Evolutionary conservation across 2,113 vertebrate genomes (phyloP).

Genomic region (Glaucidium brasilianum): DNA sequence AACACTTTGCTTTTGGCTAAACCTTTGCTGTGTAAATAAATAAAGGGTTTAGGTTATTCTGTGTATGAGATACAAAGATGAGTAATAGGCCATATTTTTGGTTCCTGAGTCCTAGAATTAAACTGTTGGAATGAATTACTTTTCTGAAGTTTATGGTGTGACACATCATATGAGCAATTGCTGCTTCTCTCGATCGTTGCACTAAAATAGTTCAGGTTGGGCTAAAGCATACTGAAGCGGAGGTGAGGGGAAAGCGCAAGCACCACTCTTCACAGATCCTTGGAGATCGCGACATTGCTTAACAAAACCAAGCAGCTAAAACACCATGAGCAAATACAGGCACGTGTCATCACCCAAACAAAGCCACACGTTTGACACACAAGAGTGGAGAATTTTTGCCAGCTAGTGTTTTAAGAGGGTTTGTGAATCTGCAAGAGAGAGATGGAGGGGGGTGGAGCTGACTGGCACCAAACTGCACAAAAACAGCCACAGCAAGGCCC

Average conservation of each 20-base stretch:
- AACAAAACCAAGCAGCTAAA: background rate
- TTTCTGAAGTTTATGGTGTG: constrained; percentile 33
- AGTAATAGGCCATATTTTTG: constrained; percentile 51
- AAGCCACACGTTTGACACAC: background rate
- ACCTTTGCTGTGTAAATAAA: constrained; percentile 28
- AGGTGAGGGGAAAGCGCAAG: background rate
- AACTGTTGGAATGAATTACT: background rate
- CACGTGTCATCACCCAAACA: constrained; percentile 42
- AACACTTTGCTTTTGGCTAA: background rate
- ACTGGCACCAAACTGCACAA: constrained; percentile 22
- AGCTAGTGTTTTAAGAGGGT: background rate
- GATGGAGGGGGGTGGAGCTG: background rate
- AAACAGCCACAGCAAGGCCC: background rate
- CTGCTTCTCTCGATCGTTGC: background rate
- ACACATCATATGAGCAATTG: constrained; percentile 44
- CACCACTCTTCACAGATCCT: background rate
- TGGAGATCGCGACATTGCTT: background rate
- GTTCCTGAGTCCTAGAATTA: constrained; percentile 1
- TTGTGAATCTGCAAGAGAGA: background rate
- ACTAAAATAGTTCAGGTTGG: background rate
- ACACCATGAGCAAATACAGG: background rate
- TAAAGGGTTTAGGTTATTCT: background rate
- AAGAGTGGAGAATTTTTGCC: background rate
- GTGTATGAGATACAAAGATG: constrained; percentile 32
- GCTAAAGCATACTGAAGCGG: background rate